Base-by-base conservation (phyloP, 2,113 vertebrate species). In the Nyctereutes procyonoides region DNA sequence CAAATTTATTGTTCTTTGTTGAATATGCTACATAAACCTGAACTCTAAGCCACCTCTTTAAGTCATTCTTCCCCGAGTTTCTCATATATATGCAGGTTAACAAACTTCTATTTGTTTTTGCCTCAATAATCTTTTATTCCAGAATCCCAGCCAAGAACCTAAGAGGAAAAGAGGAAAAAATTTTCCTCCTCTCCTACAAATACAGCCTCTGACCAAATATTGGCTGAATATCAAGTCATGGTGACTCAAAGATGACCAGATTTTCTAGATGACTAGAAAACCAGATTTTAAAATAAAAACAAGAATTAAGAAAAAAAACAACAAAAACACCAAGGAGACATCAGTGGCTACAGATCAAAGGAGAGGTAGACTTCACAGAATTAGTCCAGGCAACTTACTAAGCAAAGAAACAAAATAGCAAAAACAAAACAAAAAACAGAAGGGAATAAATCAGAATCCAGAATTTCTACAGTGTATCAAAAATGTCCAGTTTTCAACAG, bases 401-500 rank as follows among this genome's bases (percentile, higher is more conserved):
- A 35, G 32, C 15, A 73, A 94, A 73, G 32, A 79, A 88, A 92
- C 0, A 95, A 58, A 58, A 48, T 0, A 51, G 1, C 3, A 80
- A 58, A 26, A 58, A n/a, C 20, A 60, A 43, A 71, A 43, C 43
- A 28, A 65, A 63, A 79, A 26, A 0, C n/a, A 67, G 9, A 48
- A 56, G 14, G 13, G 22, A 26, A 76, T 83, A 74, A 69, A 28
- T 80, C 55, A 67, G 32, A 83, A 74, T 60, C 38, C 60, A 91
- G 35, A 86, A 32, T 79, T 79, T n/a, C 28, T 65, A 65, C 4
- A 51, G 32, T 63, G 14, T 7, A 60, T 17, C 5, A 6, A 87
- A 87, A 92, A 92, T 20, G 11, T 28, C 62, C 30, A 73, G 13
- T 82, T 97, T 88, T 94, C 15, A 62, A 71, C 28, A 93, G 35